Evolutionary conservation across 2,113 vertebrate species (phyloP).

Genomic region (Calonectris borealis): DNA sequence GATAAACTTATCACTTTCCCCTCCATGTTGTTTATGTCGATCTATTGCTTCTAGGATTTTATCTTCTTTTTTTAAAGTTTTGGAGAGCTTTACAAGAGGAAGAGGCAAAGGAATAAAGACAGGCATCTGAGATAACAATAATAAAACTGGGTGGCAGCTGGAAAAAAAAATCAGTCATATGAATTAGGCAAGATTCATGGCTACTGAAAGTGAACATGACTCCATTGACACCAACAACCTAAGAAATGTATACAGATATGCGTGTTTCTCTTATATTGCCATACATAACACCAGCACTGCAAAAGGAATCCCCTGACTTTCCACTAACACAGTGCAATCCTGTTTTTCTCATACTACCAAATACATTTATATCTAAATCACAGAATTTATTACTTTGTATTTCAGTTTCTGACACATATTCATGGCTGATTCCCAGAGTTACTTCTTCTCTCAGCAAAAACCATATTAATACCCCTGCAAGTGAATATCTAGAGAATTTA

Average conservation of each 20-base stretch:
- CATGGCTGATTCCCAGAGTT: not conserved
- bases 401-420: not conserved
- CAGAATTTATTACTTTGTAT: slow-evolving; percentile 4
- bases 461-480: not conserved
- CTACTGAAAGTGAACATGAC: not conserved
- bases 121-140: not conserved
- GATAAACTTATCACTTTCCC: not conserved
- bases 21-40: not conserved
- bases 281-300: not conserved
- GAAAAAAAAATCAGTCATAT: not conserved
- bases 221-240: not conserved
- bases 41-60: not conserved
- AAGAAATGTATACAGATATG: not conserved
- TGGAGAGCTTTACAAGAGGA: not conserved
- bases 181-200: not conserved
- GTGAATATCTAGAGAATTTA: slow-evolving; percentile 1
- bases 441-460: not conserved
- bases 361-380: not conserved
- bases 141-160: not conserved
- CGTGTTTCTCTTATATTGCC: not conserved
- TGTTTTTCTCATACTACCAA: not conserved
- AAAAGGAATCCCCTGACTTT: not conserved
- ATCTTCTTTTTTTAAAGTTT: not conserved
- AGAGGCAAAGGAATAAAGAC: not conserved
- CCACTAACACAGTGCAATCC: not conserved